These are phyloP conservation scores for Dryadula phaetusa DNA, from an alignment of 2,888 invertebrate species.

Conservation along the genomic window DNA sequence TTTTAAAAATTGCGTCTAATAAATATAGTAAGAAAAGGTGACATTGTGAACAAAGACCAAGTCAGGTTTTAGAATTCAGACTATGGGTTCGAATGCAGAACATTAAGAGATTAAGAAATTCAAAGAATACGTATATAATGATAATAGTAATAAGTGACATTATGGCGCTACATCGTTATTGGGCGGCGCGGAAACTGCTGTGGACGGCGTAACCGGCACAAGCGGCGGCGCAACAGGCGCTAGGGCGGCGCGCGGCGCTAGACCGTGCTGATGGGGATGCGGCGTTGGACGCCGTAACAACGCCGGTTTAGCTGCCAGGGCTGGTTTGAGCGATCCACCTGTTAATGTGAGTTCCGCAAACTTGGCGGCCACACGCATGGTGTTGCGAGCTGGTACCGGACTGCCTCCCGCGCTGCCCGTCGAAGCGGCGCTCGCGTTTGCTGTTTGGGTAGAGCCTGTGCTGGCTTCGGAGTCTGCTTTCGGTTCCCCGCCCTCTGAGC, in stretches of 20 bases:
- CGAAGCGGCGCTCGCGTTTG: slow-evolving; percentile 34
- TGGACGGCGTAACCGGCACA: background rate
- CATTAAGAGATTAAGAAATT: background rate
- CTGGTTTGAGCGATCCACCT: slow-evolving; percentile 88
- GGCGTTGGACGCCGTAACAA: slow-evolving; percentile 85
- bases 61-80: too few relatives aligned
- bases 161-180: background rate
- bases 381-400: slow-evolving; percentile 83
- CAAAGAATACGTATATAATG: background rate
- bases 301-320: slow-evolving; percentile 91
- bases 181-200: background rate
- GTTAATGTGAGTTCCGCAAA: slow-evolving; percentile 87
- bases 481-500: slow-evolving; percentile 46
- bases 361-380: slow-evolving; percentile 86
- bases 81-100: background rate
- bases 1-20: too few relatives aligned
- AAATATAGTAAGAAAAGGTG: too few relatives aligned
- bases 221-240: slow-evolving; percentile 24
- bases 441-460: slow-evolving; percentile 32
- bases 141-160: background rate
- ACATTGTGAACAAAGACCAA: too few relatives aligned
- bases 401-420: slow-evolving; percentile 41
- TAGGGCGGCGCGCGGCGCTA: slow-evolving; percentile 42
- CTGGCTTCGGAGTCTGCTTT: slow-evolving; percentile 24
- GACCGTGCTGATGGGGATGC: slow-evolving; percentile 52